Conservation (phyloP, 2,888 invertebrate genomes). For the Neoaliturus tenellus region DNA sequence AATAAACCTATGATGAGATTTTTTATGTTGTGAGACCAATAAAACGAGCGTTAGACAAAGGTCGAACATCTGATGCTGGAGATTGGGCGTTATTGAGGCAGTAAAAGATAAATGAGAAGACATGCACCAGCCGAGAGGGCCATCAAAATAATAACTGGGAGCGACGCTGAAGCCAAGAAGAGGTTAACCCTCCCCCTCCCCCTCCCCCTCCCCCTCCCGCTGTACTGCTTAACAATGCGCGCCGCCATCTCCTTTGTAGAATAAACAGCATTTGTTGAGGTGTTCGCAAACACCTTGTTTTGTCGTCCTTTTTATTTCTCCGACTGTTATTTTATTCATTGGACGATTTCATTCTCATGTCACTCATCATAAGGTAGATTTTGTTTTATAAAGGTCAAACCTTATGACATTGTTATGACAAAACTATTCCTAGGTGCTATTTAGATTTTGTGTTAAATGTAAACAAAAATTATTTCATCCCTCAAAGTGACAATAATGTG, state of each 20-base stretch:
- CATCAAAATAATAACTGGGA: conserved; percentile 35
- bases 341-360: not conserved
- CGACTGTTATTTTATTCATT: not conserved
- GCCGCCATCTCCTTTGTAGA: conserved; percentile 6
- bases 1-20: conserved; percentile 37
- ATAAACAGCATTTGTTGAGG: conserved; percentile 32
- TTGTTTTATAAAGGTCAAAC: too few species aligned
- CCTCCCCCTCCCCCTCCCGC: not conserved
- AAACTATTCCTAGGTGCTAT: too few species aligned
- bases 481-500: too few species aligned
- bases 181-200: not conserved
- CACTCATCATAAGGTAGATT: too few species aligned
- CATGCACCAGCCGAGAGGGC: conserved; percentile 10
- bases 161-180: not conserved
- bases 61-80: conserved; percentile 44
- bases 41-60: conserved; percentile 37
- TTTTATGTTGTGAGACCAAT: not conserved
- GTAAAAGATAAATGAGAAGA: conserved; percentile 48
- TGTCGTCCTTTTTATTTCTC: not conserved
- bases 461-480: too few species aligned
- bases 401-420: too few species aligned
- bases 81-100: conserved; percentile 34
- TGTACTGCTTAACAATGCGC: conserved; percentile 29
- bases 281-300: conserved; percentile 32
- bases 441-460: too few species aligned